These are phyloP conservation scores for Sesamia inferens DNA, from an alignment of 2,888 invertebrate genomes.

Conservation along the genomic window DNA sequence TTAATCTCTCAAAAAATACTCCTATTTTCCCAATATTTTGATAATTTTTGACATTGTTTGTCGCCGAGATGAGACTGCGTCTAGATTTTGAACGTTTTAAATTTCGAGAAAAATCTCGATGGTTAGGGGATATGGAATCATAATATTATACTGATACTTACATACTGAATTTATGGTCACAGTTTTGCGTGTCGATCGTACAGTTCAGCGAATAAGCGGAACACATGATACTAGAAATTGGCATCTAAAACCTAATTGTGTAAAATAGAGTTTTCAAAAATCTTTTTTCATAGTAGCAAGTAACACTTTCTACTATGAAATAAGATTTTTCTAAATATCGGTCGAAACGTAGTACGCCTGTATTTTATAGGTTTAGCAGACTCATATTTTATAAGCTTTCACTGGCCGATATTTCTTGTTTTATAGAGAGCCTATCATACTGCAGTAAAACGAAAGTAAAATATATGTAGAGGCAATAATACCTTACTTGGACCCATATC, in stretches of 20 bases:
- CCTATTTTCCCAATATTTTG: too few species aligned
- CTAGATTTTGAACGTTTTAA: too few species aligned
- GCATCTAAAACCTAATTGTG: neutral
- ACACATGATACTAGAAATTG: neutral
- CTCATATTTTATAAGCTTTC: constrained; percentile 46
- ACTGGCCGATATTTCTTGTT: constrained; percentile 52
- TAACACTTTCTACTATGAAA: neutral
- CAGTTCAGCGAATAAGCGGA: neutral
- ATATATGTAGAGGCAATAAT: constrained; percentile 42
- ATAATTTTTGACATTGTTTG: too few species aligned
- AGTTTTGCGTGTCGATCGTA: neutral
- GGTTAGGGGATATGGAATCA: too few species aligned
- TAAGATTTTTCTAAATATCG: constrained; percentile 15
- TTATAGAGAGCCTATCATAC: constrained; percentile 46
- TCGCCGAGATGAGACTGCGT: too few species aligned
- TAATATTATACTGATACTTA: too few species aligned
- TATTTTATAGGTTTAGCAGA: constrained; percentile 45
- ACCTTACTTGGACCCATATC: constrained; percentile 35
- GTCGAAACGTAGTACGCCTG: constrained; percentile 36
- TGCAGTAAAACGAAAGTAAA: constrained; percentile 53
- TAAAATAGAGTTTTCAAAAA: neutral
- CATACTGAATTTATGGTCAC: neutral
- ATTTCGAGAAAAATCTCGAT: too few species aligned
- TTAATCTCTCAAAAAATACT: too few species aligned
- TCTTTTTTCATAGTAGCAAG: too few species aligned